phyloP scores from a whole-genome alignment of 2,888 invertebrate genomes.

The Drepana falcataria region DNA sequence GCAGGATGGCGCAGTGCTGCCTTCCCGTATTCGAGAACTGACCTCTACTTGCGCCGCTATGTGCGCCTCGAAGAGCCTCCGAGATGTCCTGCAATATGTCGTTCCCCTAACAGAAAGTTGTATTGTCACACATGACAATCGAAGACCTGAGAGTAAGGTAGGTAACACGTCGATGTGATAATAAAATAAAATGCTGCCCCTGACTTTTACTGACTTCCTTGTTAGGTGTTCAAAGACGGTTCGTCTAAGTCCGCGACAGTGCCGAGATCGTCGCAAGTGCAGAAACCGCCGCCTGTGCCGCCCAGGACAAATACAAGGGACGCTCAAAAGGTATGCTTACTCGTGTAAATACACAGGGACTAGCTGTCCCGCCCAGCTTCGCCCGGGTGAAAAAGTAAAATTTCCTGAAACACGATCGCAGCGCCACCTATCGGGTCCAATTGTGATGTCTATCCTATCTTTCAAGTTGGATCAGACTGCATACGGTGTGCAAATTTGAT shows the following conservation, averaged over 20 bases:
- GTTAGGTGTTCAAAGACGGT: slow-evolving; percentile 45
- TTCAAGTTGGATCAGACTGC: too few relatives aligned
- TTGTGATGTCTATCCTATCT: too few relatives aligned
- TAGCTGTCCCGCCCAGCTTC: too few relatives aligned
- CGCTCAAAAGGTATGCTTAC: slow-evolving; percentile 36
- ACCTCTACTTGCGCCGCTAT: slow-evolving; percentile 89
- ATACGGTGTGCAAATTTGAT: too few relatives aligned
- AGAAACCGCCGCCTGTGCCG: slow-evolving; percentile 65
- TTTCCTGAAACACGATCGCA: too few relatives aligned
- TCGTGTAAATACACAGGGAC: background rate
- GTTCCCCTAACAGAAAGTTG: slow-evolving; percentile 57
- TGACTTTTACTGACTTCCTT: slow-evolving; percentile 5
- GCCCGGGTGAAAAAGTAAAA: too few relatives aligned
- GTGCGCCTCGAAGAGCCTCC: slow-evolving; percentile 78
- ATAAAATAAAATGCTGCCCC: background rate
- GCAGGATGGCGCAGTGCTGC: slow-evolving; percentile 55
- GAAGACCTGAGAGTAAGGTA: slow-evolving; percentile 50
- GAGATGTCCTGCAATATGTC: slow-evolving; percentile 62
- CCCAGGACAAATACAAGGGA: slow-evolving; percentile 52
- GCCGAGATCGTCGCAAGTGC: slow-evolving; percentile 51
- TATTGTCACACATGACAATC: slow-evolving; percentile 31
- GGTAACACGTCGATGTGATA: background rate
- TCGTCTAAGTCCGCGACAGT: slow-evolving; percentile 60
- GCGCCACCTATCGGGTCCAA: too few relatives aligned
- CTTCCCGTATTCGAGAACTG: slow-evolving; percentile 48